Evolutionary conservation across 1,140 invertebrate genomes (phyloP), one percentile per base, ranked within the genome.

Genomic region (Proales similis): DNA sequence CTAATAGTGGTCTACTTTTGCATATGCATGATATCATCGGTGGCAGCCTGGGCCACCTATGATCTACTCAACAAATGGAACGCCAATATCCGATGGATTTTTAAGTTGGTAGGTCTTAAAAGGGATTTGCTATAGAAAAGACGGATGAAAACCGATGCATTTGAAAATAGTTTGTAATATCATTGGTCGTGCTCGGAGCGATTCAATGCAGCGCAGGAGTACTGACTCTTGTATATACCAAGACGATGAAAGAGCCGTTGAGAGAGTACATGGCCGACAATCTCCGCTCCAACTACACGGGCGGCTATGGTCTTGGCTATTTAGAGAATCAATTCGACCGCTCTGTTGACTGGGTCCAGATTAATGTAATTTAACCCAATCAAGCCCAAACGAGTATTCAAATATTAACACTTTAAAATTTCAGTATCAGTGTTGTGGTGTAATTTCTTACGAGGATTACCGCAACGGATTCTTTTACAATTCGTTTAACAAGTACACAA

Each of bases 301-400:
- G 51, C 9, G 51, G 51, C 1, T 57, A 42, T 42, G 51, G 51
- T 4, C 39, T 57, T 36, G 51, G 51, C 6, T 57, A 27, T 57
- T 57, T 57, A 42, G 51, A 57, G 30, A 22, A 27, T 30, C 51
- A 57, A 42, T 57, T 32, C 30, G 51, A 57, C 20, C 19, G 51
- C 27, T 57, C 51, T 32, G 51, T 57, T 22, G 51, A 57, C 51
- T 57, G 51, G 51, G 51, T 57, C 32, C 51, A 57, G 45, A 57
- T 57, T 29, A 57, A 57, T 42, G 51, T 57, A 57, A 29, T 17
- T 14, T n/a, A n/a, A n/a, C 22, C 19, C 26, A 0, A 1, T 38
- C 42, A 36, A 27, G 24, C 17, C 11, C 7, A 11, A 14, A 39
- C 14, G 7, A 38, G 14, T 38, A 22, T 38, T 4, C 6, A 14